Base-by-base conservation (phyloP, 1,140 invertebrate genomes). In the Nasonia longicornis region DNA sequence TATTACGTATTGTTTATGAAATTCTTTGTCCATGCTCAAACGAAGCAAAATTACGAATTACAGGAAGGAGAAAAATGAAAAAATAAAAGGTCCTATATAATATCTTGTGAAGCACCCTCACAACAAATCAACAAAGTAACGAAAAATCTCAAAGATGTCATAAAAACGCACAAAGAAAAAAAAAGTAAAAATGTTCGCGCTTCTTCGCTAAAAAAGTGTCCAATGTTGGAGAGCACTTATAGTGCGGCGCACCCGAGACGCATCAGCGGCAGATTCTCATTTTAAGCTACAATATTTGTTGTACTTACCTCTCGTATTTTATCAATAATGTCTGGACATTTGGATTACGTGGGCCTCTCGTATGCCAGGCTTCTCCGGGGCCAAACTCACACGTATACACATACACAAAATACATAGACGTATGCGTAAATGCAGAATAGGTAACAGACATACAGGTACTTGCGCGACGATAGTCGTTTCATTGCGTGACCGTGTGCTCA, bases 281-380 rank as follows among this genome's bases (percentile, higher is more conserved):
- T 89, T 88, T 90, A 88, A 90, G 88, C 87, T 89, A 90, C 88
- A 89, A 91, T 91, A 90, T 88, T 91, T 89, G 89, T 90, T 89
- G 89, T 91, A 90, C 89, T 90, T 91, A 90, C 87, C 86, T 88
- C 86, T 88, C 87, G 87, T 91, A 90, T 90, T 88, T 88, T 89
- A 87, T 88, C 84, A 84, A 87, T 84, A 87, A 85, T 85, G 86
- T 86, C 86, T 86, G 86, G 84, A 82, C 85, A 87, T 84, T 86
- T 84, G 76, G 20, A 82, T 78, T 78, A 38, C 48, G 45, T 77
- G 76, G 45, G 76, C 69, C 75, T 35, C 74, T 45, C 69, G 69
- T 66, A 29, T 42, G 66, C 38, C 66, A 71, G 48, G 48, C 79
- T 81, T 22, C 31, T 20, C 79, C 66, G 74, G 79, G 79, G 31